Conservation (phyloP, 2,797 vertebrate species). For the Synanceia verrucosa region DNA sequence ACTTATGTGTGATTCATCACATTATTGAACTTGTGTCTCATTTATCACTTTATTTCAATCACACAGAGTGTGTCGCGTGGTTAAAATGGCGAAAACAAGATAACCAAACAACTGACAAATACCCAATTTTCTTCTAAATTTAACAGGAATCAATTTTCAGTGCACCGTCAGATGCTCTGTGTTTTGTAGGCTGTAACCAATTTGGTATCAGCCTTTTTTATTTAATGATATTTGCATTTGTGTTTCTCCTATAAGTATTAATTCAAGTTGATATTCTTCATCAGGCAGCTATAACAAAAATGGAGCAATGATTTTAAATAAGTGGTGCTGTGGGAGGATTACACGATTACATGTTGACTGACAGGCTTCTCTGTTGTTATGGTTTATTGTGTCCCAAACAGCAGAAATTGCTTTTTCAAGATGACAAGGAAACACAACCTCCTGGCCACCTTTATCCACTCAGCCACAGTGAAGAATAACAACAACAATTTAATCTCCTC, state of each 20-base stretch:
- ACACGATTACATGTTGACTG: conserved; percentile 72
- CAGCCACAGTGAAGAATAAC: conserved; percentile 32
- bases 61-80: conserved; percentile 18
- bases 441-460: conserved; percentile 27
- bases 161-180: conserved; percentile 20
- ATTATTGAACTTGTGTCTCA: conserved; percentile 60
- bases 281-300: conserved; percentile 33
- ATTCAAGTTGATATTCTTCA: conserved; percentile 40
- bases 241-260: conserved; percentile 30
- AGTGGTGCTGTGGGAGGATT: conserved; percentile 62
- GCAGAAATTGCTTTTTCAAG: conserved; percentile 61
- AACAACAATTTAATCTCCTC: conserved; percentile 72
- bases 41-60: conserved; percentile 70
- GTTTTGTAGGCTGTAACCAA: conserved; percentile 25
- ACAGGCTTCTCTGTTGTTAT: conserved; percentile 42
- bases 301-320: conserved; percentile 44
- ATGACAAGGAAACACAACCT: conserved; percentile 56
- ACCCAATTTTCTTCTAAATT: conserved; percentile 48
- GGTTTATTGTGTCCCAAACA: conserved; percentile 65
- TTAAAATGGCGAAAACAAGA: conserved; percentile 40
- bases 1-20: conserved; percentile 57
- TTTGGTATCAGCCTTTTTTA: conserved; percentile 44
- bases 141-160: conserved; percentile 53
- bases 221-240: conserved; percentile 48
- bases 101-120: conserved; percentile 53